These are phyloP conservation scores for Xenopus laevis DNA, from an alignment of 2,113 vertebrate species.

Conservation along the genomic window DNA sequence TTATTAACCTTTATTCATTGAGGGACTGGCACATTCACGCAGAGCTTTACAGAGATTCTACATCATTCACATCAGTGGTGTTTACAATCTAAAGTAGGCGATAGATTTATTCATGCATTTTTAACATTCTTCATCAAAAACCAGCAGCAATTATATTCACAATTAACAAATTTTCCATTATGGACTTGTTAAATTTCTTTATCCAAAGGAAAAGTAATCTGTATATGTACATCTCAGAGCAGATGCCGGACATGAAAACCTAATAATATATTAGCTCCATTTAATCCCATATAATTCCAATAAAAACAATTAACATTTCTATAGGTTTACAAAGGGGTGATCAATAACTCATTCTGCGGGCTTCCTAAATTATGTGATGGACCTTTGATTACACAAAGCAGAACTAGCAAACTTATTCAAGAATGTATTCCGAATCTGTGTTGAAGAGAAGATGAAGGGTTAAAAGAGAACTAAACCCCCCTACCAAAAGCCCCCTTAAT, in stretches of 20 bases:
- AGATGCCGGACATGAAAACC: constrained; percentile 30
- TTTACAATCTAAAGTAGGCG: too few relatives aligned
- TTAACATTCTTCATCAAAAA: too few relatives aligned
- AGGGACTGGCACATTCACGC: too few relatives aligned
- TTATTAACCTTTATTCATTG: too few relatives aligned
- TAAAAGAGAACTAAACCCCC: too few relatives aligned
- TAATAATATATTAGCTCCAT: constrained; percentile 22
- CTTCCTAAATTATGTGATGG: constrained; percentile 21
- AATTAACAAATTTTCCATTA: too few relatives aligned
- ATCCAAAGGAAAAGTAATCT: constrained; percentile 12
- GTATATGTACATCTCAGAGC: constrained; percentile 13
- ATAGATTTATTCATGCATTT: too few relatives aligned
- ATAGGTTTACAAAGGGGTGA: constrained; percentile 29
- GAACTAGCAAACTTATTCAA: neutral
- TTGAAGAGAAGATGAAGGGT: neutral
- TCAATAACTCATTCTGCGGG: constrained; percentile 35
- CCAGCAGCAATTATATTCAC: too few relatives aligned
- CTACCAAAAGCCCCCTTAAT: too few relatives aligned
- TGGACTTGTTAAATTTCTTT: neutral
- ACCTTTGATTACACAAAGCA: neutral
- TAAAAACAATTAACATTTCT: constrained; percentile 32
- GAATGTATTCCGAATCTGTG: neutral
- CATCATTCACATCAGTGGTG: too few relatives aligned
- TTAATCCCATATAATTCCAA: constrained; percentile 44
- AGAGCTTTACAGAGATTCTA: too few relatives aligned